phyloP scores from a whole-genome alignment of 2,797 vertebrate genomes.

The Acanthornis magna region DNA sequence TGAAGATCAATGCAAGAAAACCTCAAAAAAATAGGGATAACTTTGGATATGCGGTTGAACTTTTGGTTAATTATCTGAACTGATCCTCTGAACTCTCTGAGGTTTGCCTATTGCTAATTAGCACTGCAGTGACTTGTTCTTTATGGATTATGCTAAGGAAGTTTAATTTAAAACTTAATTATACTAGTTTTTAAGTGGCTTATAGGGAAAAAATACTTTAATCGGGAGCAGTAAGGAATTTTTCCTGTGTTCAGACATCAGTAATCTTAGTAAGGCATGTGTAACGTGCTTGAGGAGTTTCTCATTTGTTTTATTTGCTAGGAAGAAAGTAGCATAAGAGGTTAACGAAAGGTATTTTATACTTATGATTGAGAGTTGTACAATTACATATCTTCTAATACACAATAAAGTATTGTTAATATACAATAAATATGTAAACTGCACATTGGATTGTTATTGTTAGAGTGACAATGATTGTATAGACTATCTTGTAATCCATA shows the following conservation, averaged over 20 bases:
- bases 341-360: slow-evolving; percentile 26
- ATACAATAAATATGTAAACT: not conserved
- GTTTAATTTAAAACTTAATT: slow-evolving; percentile 72
- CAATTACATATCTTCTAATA: not conserved
- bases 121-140: slow-evolving; percentile 63
- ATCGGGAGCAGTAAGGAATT: slow-evolving; percentile 20
- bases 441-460: not conserved
- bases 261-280: slow-evolving; percentile 22
- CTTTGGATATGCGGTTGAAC: slow-evolving; percentile 61
- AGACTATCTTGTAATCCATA: not conserved
- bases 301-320: slow-evolving; percentile 29
- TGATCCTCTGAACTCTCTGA: slow-evolving; percentile 70
- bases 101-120: slow-evolving; percentile 69
- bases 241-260: slow-evolving; percentile 34
- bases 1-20: not conserved
- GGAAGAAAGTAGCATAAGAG: slow-evolving; percentile 7
- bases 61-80: slow-evolving; percentile 70
- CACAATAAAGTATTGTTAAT: not conserved
- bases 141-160: slow-evolving; percentile 67
- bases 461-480: not conserved
- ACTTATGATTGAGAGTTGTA: not conserved
- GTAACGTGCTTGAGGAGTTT: slow-evolving; percentile 1
- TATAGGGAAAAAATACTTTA: slow-evolving; percentile 59
- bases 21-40: not conserved
- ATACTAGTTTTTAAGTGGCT: slow-evolving; percentile 72